Conservation (phyloP, 2,797 vertebrate genomes). For the Crypturellus tataupa region DNA sequence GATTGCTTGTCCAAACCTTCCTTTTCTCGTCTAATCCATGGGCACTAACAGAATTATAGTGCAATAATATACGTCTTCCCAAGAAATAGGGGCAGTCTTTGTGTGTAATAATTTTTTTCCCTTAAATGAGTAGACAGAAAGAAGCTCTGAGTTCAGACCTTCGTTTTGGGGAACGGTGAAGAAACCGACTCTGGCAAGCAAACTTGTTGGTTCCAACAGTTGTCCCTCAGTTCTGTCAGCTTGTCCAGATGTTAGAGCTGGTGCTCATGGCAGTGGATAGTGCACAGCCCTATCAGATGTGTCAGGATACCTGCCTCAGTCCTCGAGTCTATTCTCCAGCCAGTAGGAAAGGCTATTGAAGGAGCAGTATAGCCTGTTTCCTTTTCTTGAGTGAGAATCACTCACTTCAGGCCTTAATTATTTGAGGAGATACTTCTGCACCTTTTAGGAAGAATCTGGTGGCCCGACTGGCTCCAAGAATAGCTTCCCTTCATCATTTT, state of each 20-base stretch:
- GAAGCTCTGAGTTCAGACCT: too few species aligned
- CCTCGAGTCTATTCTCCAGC: not conserved
- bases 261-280: not conserved
- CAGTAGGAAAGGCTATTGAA: not conserved
- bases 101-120: not conserved
- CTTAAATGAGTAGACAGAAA: too few species aligned
- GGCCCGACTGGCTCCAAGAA: slow-evolving; percentile 36
- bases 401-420: slow-evolving; percentile 17
- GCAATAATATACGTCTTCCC: not conserved
- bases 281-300: not conserved
- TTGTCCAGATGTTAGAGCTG: not conserved
- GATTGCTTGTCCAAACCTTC: not conserved
- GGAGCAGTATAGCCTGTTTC: not conserved
- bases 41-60: not conserved
- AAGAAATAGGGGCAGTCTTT: not conserved
- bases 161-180: too few species aligned
- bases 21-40: not conserved
- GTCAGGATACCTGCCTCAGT: not conserved
- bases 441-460: slow-evolving; percentile 36
- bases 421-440: slow-evolving; percentile 20
- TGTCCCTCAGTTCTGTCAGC: not conserved
- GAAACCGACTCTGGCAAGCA: too few species aligned
- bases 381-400: not conserved
- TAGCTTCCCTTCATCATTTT: slow-evolving; percentile 55
- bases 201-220: too few species aligned